phyloP scores from a whole-genome alignment of 2,888 invertebrate genomes.

The Carpatolechia fugitivella region DNA sequence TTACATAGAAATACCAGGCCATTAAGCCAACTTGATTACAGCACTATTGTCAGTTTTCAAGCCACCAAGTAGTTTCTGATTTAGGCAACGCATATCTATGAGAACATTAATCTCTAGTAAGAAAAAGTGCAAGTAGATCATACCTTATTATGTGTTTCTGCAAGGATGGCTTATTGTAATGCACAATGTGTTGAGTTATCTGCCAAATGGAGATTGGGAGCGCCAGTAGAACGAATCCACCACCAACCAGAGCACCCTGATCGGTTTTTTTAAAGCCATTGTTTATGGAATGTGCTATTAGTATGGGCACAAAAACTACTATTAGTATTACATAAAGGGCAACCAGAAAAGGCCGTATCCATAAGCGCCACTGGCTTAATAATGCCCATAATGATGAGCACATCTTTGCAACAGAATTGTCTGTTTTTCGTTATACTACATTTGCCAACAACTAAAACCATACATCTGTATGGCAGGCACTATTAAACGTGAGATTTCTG shows the following conservation, averaged over 20 bases:
- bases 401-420: slow-evolving; percentile 41
- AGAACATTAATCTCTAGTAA: too few species aligned
- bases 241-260: slow-evolving; percentile 90
- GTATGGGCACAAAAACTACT: slow-evolving; percentile 89
- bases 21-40: too few species aligned
- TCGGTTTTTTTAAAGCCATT: slow-evolving; percentile 89
- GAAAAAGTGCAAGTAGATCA: too few species aligned
- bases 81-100: too few species aligned
- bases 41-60: too few species aligned
- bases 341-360: slow-evolving; percentile 93
- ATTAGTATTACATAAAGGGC: slow-evolving; percentile 89
- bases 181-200: slow-evolving; percentile 95
- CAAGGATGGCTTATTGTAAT: slow-evolving; percentile 94
- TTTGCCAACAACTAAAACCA: slow-evolving; percentile 33
- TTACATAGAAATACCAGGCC: too few species aligned
- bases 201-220: slow-evolving; percentile 96
- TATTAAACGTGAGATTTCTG: not conserved
- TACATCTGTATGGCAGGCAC: slow-evolving; percentile 6
- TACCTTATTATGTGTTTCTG: slow-evolving; percentile 95
- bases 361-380: slow-evolving; percentile 86
- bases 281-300: slow-evolving; percentile 88
- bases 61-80: too few species aligned
- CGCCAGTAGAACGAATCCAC: slow-evolving; percentile 94
- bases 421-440: slow-evolving; percentile 18
- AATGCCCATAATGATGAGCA: slow-evolving; percentile 60